Percentiles rank a stretch among this genome's conserved stretches.
Conservation (phyloP, 2,888 invertebrate species). For the Acronicta aceris region DNA sequence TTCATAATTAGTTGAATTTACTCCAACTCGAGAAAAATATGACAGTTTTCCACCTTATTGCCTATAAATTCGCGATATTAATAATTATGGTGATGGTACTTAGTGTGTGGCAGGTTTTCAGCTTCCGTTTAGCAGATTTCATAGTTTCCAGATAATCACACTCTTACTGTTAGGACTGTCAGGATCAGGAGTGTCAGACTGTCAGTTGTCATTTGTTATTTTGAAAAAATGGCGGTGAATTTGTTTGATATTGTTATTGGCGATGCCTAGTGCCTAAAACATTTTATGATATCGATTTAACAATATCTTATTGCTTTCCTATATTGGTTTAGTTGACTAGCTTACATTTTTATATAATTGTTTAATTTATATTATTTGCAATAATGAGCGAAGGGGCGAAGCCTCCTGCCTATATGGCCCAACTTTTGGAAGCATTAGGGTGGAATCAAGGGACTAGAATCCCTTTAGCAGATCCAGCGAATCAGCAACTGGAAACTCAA, state of each 20-base stretch:
- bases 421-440: constrained; percentile 91
- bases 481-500: constrained; percentile 82
- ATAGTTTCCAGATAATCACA: too few species aligned
- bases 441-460: constrained; percentile 94
- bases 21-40: too few species aligned
- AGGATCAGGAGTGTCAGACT: too few species aligned
- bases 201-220: constrained; percentile 59
- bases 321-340: constrained; percentile 31
- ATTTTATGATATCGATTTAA: constrained; percentile 59
- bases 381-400: constrained; percentile 69
- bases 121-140: too few species aligned
- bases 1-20: too few species aligned
- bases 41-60: too few species aligned
- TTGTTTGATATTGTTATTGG: constrained; percentile 51
- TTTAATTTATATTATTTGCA: constrained; percentile 20
- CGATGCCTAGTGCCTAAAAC: constrained; percentile 36
- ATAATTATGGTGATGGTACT: too few species aligned
- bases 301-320: constrained; percentile 30
- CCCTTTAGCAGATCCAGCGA: constrained; percentile 94
- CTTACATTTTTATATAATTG: constrained; percentile 28
- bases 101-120: too few species aligned
- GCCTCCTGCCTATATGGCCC: constrained; percentile 86
- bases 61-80: too few species aligned
- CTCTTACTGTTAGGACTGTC: too few species aligned
- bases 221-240: constrained; percentile 66